phyloP scores from a whole-genome alignment of 1,140 invertebrate species.

The Lordiphosa collinella region DNA sequence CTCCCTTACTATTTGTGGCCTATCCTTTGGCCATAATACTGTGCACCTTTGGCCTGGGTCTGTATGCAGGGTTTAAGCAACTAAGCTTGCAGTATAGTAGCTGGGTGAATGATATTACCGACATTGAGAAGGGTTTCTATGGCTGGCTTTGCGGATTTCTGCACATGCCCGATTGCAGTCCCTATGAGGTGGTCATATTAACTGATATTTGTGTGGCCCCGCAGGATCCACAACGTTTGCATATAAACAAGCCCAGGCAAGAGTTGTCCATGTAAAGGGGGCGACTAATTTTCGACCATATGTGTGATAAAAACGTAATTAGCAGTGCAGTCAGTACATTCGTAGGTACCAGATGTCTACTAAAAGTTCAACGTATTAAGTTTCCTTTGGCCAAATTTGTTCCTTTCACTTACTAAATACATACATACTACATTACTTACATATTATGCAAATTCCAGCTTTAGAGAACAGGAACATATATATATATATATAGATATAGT shows the following conservation, averaged over 20 bases:
- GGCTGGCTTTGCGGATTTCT: conserved; percentile 87
- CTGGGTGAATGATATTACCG: conserved; percentile 86
- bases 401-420: conserved; percentile 43
- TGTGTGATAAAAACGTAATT: conserved; percentile 66
- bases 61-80: conserved; percentile 86
- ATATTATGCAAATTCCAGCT: conserved; percentile 51
- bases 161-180: conserved; percentile 84
- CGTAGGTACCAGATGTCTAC: conserved; percentile 24
- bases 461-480: conserved; percentile 40
- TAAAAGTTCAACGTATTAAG: conserved; percentile 53
- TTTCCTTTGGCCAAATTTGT: conserved; percentile 70
- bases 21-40: conserved; percentile 87
- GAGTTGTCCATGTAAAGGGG: conserved; percentile 69
- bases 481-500: conserved; percentile 10
- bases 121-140: conserved; percentile 90
- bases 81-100: conserved; percentile 85
- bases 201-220: conserved; percentile 72
- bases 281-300: conserved; percentile 47
- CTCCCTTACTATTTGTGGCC: conserved; percentile 85
- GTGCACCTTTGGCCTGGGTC: conserved; percentile 83
- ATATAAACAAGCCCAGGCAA: conserved; percentile 74
- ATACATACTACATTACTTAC: conserved; percentile 20
- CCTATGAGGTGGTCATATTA: conserved; percentile 74
- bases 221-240: conserved; percentile 63
- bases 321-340: conserved; percentile 28